Evolutionary conservation across 2,888 invertebrate genomes (phyloP), one percentile per base, ranked within the genome.

Genomic region (Cataglyphis cursor): DNA sequence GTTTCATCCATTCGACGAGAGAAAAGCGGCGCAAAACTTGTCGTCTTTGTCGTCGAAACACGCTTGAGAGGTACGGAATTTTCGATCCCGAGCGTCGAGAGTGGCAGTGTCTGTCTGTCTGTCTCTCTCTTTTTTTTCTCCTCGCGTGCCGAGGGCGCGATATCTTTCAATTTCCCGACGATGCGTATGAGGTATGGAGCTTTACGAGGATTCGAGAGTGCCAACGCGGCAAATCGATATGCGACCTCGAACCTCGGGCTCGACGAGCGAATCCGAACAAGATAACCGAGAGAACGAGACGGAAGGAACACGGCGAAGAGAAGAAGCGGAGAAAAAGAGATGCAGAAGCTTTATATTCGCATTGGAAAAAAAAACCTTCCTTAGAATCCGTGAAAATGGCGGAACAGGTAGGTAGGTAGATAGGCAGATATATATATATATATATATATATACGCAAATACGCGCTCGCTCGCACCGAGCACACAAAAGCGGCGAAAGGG

Each of bases 171-270:
- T 92, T 93, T 91, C 90, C 89, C 84, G 85, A 76, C 85, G 89
- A 87, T 87, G 90, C 89, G 88, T 90, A 89, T 88, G 91, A 90
- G 89, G 89, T 84, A 88, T 84, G 88, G 84, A 87, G 87, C 87
- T 90, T 88, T 90, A 89, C 86, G 89, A 88, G 89, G 85, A 90
- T 90, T 88, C 89, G 84, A 85, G 88, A 86, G 88, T 91, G 92
- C 92, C 88, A 89, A 92, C 90, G 90, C 88, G 88, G 90, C 91
- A 90, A 90, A 93, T 93, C 93, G 92, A 93, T 93, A 92, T 91
- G 90, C 92, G 89, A 90, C 91, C 90, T 90, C 90, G 88, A 90
- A 88, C 90, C 90, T 90, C 89, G 61, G 81, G 62, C 80, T 31
- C 78, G 64, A 51, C 74, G 78, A 85, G 59, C 44, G 78, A 59